A percentile compares a stretch with the other conserved stretches of the same genome.
phyloP scores from a whole-genome alignment of 1,140 invertebrate species.

The Musca vetustissima region DNA sequence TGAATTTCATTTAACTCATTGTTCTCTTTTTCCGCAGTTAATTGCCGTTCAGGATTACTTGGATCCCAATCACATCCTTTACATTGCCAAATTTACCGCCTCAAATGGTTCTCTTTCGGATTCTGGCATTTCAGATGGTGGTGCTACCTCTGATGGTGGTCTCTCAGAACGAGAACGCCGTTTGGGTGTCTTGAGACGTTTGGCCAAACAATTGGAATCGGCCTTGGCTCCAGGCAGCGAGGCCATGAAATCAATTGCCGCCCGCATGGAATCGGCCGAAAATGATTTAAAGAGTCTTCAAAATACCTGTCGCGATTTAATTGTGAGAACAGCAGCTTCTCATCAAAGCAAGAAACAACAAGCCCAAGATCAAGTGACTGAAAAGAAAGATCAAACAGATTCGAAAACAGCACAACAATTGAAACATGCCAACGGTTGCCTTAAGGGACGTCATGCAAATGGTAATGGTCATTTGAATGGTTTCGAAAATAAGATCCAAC shows the following conservation, averaged over 20 bases:
- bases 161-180: conserved; percentile 72
- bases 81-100: conserved; percentile 52
- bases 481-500: conserved; percentile 19
- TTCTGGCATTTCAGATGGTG: conserved; percentile 75
- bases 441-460: not conserved
- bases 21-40: conserved; percentile 28
- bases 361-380: conserved; percentile 29
- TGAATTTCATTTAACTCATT: not conserved
- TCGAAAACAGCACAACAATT: not conserved
- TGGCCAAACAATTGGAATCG: conserved; percentile 68
- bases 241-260: conserved; percentile 63
- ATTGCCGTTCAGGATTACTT: conserved; percentile 47
- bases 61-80: conserved; percentile 49
- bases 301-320: conserved; percentile 74
- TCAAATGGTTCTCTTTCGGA: conserved; percentile 70
- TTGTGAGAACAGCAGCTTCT: conserved; percentile 67
- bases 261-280: conserved; percentile 77
- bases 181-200: conserved; percentile 65
- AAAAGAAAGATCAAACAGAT: conserved; percentile 11
- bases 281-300: conserved; percentile 75
- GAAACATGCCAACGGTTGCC: conserved; percentile 25
- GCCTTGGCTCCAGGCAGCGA: conserved; percentile 67
- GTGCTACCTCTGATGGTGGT: conserved; percentile 68
- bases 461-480: not conserved
- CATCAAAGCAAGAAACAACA: conserved; percentile 45